phyloP scores from a whole-genome alignment of 2,113 vertebrate genomes.

The Ovis canadensis region DNA sequence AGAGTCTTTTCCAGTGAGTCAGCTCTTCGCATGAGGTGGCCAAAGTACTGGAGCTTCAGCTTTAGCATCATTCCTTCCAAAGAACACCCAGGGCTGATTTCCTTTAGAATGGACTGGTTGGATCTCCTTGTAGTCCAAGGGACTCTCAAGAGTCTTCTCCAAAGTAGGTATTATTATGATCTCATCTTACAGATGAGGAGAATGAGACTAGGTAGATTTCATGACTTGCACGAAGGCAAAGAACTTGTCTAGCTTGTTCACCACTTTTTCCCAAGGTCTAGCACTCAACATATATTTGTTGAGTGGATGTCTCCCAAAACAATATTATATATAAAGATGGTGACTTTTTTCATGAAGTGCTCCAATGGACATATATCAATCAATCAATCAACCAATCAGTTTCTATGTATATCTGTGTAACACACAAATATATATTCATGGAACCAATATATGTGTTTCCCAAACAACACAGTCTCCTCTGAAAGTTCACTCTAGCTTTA shows the following conservation, averaged over 20 bases:
- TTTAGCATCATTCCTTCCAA: no score
- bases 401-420: background rate
- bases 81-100: no score
- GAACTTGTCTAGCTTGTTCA: background rate
- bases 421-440: background rate
- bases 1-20: no score
- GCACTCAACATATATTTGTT: background rate
- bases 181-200: background rate
- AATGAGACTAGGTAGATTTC: background rate
- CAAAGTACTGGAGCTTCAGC: no score
- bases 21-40: no score
- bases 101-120: no score
- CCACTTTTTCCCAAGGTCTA: background rate
- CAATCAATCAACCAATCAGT: background rate
- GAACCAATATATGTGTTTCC: background rate
- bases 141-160: no score
- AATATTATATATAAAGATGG: background rate
- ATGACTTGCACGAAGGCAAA: background rate
- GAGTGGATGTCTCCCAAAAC: background rate
- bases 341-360: background rate
- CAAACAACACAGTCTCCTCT: background rate
- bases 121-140: no score
- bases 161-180: background rate
- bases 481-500: background rate
- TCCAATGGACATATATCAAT: background rate